These are phyloP conservation scores for Microdon myrmicae DNA, from an alignment of 2,888 invertebrate genomes.

Conservation along the genomic window DNA sequence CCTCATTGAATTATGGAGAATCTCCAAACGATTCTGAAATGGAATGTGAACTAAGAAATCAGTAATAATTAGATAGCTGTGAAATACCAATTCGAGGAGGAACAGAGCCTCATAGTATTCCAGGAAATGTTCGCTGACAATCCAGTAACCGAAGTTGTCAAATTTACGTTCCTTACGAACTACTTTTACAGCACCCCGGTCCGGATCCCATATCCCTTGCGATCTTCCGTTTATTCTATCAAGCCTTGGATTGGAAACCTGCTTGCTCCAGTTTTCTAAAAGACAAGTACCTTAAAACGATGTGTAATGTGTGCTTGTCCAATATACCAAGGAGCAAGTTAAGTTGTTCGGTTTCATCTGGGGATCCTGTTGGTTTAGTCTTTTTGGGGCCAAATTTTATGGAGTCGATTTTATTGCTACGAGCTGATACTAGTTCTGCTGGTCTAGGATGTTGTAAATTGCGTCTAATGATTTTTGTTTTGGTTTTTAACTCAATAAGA, in stretches of 20 bases:
- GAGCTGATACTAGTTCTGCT: constrained; percentile 54
- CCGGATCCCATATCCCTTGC: constrained; percentile 58
- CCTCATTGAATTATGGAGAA: constrained; percentile 57
- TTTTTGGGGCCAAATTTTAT: constrained; percentile 57
- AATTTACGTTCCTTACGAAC: constrained; percentile 63
- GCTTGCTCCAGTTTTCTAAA: constrained; percentile 57
- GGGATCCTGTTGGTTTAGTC: constrained; percentile 52
- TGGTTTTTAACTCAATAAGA: not conserved
- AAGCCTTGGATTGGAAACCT: constrained; percentile 59
- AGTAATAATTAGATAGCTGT: not conserved
- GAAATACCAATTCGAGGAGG: constrained; percentile 62
- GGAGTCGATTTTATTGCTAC: constrained; percentile 55
- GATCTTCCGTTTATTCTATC: constrained; percentile 60
- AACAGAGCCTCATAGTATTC: constrained; percentile 63
- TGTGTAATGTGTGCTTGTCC: not conserved
- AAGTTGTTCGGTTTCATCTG: constrained; percentile 57
- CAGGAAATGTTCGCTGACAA: constrained; percentile 58
- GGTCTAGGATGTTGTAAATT: too few relatives aligned
- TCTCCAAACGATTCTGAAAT: constrained; percentile 61
- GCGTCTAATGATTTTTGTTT: constrained; percentile 2
- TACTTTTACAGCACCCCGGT: constrained; percentile 58
- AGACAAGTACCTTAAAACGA: not conserved
- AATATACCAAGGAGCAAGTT: constrained; percentile 55
- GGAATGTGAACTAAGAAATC: not conserved
- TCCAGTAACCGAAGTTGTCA: constrained; percentile 59